A percentile compares a stretch with the other conserved stretches of the same genome.
Evolutionary conservation across 2,113 vertebrate genomes (phyloP).

Genomic region (Kryptolebias marmoratus): DNA sequence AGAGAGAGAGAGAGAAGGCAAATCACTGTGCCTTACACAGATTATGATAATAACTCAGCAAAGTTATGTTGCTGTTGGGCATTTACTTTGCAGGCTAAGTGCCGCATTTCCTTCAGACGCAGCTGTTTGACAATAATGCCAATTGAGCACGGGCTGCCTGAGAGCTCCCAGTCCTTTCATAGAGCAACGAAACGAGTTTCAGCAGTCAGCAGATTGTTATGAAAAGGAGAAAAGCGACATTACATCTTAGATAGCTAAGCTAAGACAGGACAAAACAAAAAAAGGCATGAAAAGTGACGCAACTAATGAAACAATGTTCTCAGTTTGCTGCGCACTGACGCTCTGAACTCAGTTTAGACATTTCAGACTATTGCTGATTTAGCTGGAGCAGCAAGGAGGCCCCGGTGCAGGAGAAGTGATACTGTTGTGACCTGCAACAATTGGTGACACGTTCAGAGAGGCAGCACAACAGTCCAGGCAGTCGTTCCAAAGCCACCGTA

Average conservation of each 20-base stretch:
- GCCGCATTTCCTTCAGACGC: conserved; percentile 10
- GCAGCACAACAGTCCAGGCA: conserved; percentile 30
- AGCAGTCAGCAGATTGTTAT: conserved; percentile 18
- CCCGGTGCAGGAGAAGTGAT: conserved; percentile 38
- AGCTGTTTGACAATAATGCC: conserved; percentile 17
- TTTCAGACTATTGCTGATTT: conserved; percentile 60
- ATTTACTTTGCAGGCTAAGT: conserved; percentile 37
- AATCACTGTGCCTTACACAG: conserved; percentile 4
- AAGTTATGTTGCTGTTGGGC: conserved; percentile 26
- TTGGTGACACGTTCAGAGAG: conserved; percentile 33
- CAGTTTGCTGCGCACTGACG: conserved; percentile 49
- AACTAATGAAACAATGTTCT: conserved; percentile 36
- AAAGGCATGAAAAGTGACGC: conserved; percentile 15
- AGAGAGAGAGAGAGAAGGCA: conserved; percentile 7
- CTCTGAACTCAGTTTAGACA: conserved; percentile 54
- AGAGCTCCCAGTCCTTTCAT: neutral
- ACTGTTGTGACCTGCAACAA: conserved; percentile 22
- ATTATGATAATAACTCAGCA: conserved; percentile 41
- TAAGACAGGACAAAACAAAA: conserved; percentile 29
- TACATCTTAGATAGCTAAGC: conserved; percentile 20
- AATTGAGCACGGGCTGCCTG: conserved; percentile 11
- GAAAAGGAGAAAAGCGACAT: conserved; percentile 6
- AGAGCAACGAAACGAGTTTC: conserved; percentile 15
- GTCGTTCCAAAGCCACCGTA: conserved; percentile 50
- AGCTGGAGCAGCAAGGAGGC: conserved; percentile 34